Evolutionary conservation across 2,888 invertebrate species (phyloP).

Genomic region (Amphipyra berbera): DNA sequence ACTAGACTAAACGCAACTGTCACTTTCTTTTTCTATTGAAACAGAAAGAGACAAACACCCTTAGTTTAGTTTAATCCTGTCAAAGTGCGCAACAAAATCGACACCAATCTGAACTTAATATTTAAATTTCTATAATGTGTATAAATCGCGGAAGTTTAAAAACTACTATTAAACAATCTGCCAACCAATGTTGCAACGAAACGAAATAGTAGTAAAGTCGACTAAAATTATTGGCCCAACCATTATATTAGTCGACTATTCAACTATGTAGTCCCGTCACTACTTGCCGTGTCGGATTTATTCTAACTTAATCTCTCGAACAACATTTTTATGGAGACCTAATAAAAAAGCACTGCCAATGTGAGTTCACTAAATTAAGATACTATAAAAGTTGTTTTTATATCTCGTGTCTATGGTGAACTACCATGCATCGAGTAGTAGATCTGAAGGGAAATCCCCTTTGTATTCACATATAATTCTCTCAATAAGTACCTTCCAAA

Average conservation of each 20-base stretch:
- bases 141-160: no score
- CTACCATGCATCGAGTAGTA: not conserved
- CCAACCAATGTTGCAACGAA: no score
- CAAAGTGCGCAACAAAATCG: no score
- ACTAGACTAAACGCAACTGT: no score
- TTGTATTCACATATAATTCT: slow-evolving; percentile 1
- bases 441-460: slow-evolving; percentile 35
- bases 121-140: no score
- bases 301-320: slow-evolving; percentile 3
- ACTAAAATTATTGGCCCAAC: no score
- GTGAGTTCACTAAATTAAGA: not conserved
- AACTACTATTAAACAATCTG: no score
- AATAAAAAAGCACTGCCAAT: slow-evolving; percentile 19
- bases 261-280: not conserved
- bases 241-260: not conserved
- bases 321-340: not conserved
- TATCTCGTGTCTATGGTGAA: not conserved
- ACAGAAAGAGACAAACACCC: no score
- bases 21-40: no score
- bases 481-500: slow-evolving; percentile 34
- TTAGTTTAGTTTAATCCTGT: no score
- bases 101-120: no score
- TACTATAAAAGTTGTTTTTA: slow-evolving; percentile 1
- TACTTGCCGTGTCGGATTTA: not conserved
- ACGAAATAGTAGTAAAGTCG: no score